A percentile compares a stretch with the other conserved stretches of the same genome.
Conservation (phyloP, 2,113 vertebrate genomes). For the Syngnathoides biaculeatus region DNA sequence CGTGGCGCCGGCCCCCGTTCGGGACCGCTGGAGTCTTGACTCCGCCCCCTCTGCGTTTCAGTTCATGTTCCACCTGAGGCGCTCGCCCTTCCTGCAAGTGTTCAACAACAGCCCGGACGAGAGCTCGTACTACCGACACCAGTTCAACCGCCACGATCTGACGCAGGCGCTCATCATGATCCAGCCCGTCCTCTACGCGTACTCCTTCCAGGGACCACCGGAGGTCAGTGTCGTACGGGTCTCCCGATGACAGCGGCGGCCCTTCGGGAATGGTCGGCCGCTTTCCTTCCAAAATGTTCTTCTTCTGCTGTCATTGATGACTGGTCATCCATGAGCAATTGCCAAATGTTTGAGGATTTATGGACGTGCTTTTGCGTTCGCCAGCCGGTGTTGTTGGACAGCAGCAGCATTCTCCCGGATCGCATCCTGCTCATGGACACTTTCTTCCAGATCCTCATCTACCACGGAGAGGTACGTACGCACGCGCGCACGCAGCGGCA, state of each 20-base stretch:
- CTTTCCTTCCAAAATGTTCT: no score
- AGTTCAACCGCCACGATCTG: conserved; percentile 95
- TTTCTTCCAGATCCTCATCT: conserved; percentile 98
- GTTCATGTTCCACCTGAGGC: conserved; percentile 99
- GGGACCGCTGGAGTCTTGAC: no score
- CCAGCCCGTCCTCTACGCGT: conserved; percentile 93
- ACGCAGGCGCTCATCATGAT: conserved; percentile 98
- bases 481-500: neutral
- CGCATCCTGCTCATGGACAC: conserved; percentile 98
- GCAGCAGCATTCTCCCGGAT: conserved; percentile 96
- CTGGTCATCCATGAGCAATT: neutral
- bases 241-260: no score
- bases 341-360: neutral
- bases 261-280: no score
- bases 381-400: conserved; percentile 95
- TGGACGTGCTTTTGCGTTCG: neutral
- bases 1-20: neutral
- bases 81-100: conserved; percentile 96
- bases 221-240: conserved; percentile 75
- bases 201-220: conserved; percentile 92
- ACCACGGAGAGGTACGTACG: conserved; percentile 89
- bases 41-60: conserved; percentile 36
- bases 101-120: conserved; percentile 99
- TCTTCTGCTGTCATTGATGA: no score
- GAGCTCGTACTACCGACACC: conserved; percentile 93